Conservation (phyloP, 2,888 invertebrate genomes). For the Scrobipalpa costella region DNA sequence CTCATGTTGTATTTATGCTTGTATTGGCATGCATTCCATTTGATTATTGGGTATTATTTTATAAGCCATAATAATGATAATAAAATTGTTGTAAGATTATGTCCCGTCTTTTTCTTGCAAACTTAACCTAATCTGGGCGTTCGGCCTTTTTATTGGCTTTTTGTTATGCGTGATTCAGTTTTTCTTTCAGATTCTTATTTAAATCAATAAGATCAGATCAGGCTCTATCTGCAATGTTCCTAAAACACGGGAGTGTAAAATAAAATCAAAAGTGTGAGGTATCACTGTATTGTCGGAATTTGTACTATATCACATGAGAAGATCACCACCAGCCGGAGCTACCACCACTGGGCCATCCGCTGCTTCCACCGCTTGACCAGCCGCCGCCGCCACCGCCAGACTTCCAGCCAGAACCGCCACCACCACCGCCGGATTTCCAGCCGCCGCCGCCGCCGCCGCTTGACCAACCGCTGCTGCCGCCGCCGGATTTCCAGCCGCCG, state of each 20-base stretch:
- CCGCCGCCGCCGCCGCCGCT: constrained; percentile 43
- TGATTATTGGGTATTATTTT: neutral
- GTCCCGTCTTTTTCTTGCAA: neutral
- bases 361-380: constrained; percentile 37
- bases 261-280: constrained; percentile 47
- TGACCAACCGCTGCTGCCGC: constrained; percentile 44
- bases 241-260: too few relatives aligned
- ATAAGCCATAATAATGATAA: neutral
- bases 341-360: constrained; percentile 35
- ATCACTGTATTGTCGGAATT: constrained; percentile 61
- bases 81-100: neutral
- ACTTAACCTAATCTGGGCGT: neutral
- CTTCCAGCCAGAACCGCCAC: neutral
- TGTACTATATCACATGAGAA: constrained; percentile 41
- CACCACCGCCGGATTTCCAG: constrained; percentile 41
- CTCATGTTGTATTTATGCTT: neutral
- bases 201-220: too few relatives aligned
- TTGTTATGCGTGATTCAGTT: too few relatives aligned
- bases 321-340: constrained; percentile 64
- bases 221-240: too few relatives aligned
- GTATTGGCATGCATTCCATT: constrained; percentile 13
- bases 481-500: constrained; percentile 43
- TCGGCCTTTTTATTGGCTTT: too few relatives aligned
- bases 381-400: constrained; percentile 33
- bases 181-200: too few relatives aligned